phyloP scores from a whole-genome alignment of 2,797 vertebrate species.

The Crocodylus rhombifer region DNA sequence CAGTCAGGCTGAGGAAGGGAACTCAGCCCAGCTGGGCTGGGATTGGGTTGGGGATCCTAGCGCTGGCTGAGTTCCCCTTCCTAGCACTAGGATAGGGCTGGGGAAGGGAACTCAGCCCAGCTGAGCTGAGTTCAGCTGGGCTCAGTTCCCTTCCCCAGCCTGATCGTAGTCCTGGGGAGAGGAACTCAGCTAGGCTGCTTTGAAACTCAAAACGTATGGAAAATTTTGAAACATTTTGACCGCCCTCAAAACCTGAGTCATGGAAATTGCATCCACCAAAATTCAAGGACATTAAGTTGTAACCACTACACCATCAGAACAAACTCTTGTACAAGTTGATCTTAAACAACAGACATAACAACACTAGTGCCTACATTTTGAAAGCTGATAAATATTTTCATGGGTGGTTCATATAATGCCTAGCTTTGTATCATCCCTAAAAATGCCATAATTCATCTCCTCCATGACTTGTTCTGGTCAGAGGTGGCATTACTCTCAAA shows the following conservation, averaged over 20 bases:
- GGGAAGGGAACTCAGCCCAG: too few relatives aligned
- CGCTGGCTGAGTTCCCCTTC: too few relatives aligned
- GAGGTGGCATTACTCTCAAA: background rate
- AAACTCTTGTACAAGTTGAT: background rate
- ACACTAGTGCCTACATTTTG: background rate
- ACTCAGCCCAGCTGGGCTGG: too few relatives aligned
- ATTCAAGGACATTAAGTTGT: background rate
- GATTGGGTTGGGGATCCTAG: too few relatives aligned
- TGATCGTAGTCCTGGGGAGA: too few relatives aligned
- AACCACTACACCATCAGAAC: background rate
- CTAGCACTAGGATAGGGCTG: too few relatives aligned
- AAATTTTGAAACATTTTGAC: background rate
- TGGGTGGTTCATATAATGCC: rapidly evolving
- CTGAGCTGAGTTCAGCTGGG: too few relatives aligned
- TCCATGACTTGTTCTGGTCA: background rate
- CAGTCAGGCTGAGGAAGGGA: too few relatives aligned
- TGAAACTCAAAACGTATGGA: too few relatives aligned
- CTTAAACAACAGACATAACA: background rate
- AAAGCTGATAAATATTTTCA: background rate
- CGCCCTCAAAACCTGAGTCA: background rate
- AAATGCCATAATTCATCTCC: background rate
- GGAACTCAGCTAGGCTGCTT: too few relatives aligned
- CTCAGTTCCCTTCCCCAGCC: too few relatives aligned
- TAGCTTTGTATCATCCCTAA: background rate
- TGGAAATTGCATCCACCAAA: background rate